These are phyloP conservation scores for Mechanitis mazaeus DNA, from an alignment of 2,888 invertebrate species.

Conservation along the genomic window DNA sequence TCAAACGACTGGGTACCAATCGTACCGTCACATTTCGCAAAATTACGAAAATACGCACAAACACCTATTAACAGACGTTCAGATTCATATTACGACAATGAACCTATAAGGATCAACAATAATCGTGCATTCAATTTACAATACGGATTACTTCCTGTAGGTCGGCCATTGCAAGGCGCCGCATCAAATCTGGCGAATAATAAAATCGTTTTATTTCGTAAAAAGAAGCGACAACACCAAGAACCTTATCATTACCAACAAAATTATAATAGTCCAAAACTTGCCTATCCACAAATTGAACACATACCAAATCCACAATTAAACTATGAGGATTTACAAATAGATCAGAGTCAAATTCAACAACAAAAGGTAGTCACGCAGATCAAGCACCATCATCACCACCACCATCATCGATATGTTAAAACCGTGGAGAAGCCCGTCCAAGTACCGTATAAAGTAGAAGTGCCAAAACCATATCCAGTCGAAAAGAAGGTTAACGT, in stretches of 20 bases:
- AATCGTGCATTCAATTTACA: conserved; percentile 53
- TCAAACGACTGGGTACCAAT: conserved; percentile 70
- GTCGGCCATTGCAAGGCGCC: conserved; percentile 35
- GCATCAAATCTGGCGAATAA: conserved; percentile 41
- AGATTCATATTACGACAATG: conserved; percentile 32
- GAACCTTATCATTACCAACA: conserved; percentile 41
- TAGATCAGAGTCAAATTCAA: conserved; percentile 46
- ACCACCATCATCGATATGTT: conserved; percentile 80
- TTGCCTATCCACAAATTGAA: conserved; percentile 6
- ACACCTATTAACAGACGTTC: conserved; percentile 49
- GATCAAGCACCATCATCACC: conserved; percentile 80
- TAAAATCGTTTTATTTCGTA: conserved; percentile 50
- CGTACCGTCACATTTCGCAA: conserved; percentile 56
- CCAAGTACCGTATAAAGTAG: conserved; percentile 69
- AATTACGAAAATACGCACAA: conserved; percentile 38
- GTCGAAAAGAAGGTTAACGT: conserved; percentile 65
- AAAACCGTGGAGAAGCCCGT: conserved; percentile 78
- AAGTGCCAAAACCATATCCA: conserved; percentile 76
- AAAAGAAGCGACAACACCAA: conserved; percentile 44
- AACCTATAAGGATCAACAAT: conserved; percentile 29
- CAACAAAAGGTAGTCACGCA: conserved; percentile 55
- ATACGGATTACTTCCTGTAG: conserved; percentile 55
- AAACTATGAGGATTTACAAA: conserved; percentile 45
- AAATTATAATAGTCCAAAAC: neutral
- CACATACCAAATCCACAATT: conserved; percentile 32